Evolutionary conservation across 2,888 invertebrate genomes (phyloP).

Genomic region (Acronicta leporina): DNA sequence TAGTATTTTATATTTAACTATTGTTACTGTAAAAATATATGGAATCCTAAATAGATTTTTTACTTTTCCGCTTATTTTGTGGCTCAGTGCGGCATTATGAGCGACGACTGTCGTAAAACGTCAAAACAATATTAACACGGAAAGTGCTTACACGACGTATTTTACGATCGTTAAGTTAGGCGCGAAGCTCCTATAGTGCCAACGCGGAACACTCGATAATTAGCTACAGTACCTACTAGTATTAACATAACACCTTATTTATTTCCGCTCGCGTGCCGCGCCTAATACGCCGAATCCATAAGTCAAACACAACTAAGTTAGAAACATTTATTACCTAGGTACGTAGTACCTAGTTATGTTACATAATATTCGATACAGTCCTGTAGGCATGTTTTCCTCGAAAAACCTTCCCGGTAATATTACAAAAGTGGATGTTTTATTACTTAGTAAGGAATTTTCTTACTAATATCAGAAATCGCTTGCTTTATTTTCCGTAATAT

Average conservation of each 20-base stretch:
- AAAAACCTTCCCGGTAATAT: constrained; percentile 18
- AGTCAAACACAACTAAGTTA: not conserved
- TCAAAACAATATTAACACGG: constrained; percentile 62
- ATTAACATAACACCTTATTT: constrained; percentile 40
- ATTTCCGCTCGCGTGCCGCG: constrained; percentile 28
- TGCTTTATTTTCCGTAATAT: constrained; percentile 31
- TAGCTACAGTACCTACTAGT: constrained; percentile 20
- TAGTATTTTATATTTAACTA: too few relatives aligned
- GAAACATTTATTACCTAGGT: constrained; percentile 2
- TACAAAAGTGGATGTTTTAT: constrained; percentile 26
- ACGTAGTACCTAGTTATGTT: too few relatives aligned
- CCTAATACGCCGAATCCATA: not conserved
- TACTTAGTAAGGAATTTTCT: constrained; percentile 31
- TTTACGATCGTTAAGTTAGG: constrained; percentile 42
- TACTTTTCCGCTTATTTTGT: constrained; percentile 24
- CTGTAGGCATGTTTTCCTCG: not conserved
- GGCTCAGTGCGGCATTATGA: constrained; percentile 43
- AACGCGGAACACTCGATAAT: constrained; percentile 37
- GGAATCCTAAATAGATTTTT: too few relatives aligned
- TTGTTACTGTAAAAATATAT: too few relatives aligned
- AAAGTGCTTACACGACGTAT: constrained; percentile 45
- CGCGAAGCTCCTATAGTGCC: constrained; percentile 15
- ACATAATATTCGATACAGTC: constrained; percentile 5
- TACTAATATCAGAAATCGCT: constrained; percentile 30
- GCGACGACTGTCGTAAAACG: constrained; percentile 54